Evolutionary conservation across 2,797 vertebrate genomes (phyloP).

Genomic region (Syndactyla subalaris): DNA sequence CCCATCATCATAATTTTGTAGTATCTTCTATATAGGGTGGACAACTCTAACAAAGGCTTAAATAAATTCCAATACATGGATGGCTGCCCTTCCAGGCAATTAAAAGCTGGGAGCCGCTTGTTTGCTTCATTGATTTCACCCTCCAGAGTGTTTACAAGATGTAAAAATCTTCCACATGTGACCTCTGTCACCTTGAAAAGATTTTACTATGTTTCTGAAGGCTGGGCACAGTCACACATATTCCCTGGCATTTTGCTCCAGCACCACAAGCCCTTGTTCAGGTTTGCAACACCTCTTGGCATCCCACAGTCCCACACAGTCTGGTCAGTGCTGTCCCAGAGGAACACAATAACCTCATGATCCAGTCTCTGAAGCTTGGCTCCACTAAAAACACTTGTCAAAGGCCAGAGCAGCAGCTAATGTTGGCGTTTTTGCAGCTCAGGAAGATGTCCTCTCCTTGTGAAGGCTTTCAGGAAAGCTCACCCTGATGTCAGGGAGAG

Average conservation of each 20-base stretch:
- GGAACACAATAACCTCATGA: background rate
- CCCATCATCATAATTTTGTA: background rate
- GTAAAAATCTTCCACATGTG: background rate
- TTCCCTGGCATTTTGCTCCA: background rate
- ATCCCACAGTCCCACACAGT: background rate
- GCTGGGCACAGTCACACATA: background rate
- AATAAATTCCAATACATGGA: background rate
- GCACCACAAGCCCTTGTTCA: background rate
- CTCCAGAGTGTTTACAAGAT: background rate
- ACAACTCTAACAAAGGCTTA: background rate
- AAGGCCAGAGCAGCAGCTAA: background rate
- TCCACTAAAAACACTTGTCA: background rate
- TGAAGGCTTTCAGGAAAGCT: background rate
- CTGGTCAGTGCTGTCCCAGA: background rate
- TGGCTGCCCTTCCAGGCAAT: background rate
- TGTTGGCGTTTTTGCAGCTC: background rate
- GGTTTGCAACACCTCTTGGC: background rate
- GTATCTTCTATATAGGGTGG: background rate
- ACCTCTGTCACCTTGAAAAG: background rate
- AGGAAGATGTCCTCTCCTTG: background rate
- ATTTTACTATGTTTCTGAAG: background rate
- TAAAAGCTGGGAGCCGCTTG: background rate
- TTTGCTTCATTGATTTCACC: background rate
- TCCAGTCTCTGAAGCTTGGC: background rate
- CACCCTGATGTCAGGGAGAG: background rate